Evolutionary conservation across 2,888 invertebrate genomes (phyloP).

Genomic region (Punctoribates punctum): DNA sequence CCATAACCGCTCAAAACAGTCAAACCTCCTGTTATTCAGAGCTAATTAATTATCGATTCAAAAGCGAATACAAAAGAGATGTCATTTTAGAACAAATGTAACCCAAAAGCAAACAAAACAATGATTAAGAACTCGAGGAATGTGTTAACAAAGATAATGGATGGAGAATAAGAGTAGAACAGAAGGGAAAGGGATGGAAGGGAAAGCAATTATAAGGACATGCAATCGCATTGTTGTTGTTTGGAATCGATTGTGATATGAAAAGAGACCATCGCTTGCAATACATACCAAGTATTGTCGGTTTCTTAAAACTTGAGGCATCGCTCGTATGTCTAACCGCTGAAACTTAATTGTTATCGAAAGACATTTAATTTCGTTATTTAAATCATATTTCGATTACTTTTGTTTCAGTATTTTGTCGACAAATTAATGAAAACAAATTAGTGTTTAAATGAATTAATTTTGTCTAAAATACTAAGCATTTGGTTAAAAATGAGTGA

Average conservation of each 20-base stretch:
- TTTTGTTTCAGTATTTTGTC: not conserved
- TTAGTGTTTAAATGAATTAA: not conserved
- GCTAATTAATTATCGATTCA: not conserved
- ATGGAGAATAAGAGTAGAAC: not conserved
- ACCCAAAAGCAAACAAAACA: conserved; percentile 52
- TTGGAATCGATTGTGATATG: not conserved
- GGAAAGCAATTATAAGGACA: not conserved
- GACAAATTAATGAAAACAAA: not conserved
- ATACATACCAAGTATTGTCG: conserved; percentile 37
- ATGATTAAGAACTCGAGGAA: conserved; percentile 70
- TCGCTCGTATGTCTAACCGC: conserved; percentile 11
- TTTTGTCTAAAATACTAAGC: not conserved
- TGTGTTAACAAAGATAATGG: conserved; percentile 38
- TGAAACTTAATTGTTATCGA: conserved; percentile 38
- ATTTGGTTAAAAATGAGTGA: not conserved
- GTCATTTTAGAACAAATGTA: not conserved
- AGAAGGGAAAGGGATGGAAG: too few species aligned
- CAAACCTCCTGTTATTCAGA: conserved; percentile 8
- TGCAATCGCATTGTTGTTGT: not conserved
- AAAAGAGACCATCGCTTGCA: conserved; percentile 4
- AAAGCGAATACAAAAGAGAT: not conserved
- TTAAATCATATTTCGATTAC: conserved; percentile 1
- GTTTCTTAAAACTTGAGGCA: conserved; percentile 25
- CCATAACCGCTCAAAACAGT: conserved; percentile 54
- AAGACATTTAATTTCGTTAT: conserved; percentile 12